phyloP scores from a whole-genome alignment of 2,888 invertebrate species.

The Morpho deidamia region DNA sequence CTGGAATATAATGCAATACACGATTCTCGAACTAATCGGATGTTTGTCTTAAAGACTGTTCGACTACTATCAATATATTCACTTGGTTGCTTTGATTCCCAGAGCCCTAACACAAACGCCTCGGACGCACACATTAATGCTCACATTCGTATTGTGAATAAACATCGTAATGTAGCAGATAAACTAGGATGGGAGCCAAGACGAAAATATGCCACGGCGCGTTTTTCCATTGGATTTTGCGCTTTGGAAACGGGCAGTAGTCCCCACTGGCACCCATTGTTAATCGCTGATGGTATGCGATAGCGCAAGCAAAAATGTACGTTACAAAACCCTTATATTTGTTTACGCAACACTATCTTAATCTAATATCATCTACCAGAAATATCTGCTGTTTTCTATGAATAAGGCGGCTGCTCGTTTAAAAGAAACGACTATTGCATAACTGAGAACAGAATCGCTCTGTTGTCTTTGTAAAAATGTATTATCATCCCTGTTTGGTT shows the following conservation, averaged over 20 bases:
- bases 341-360: constrained; percentile 8
- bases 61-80: constrained; percentile 24
- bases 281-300: constrained; percentile 50
- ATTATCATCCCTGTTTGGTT: constrained; percentile 14
- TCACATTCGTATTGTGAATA: constrained; percentile 77
- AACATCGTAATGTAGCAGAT: constrained; percentile 79
- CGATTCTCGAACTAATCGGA: constrained; percentile 7
- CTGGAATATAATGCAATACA: constrained; percentile 12
- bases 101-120: constrained; percentile 58
- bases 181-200: constrained; percentile 79
- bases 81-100: constrained; percentile 24
- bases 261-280: constrained; percentile 56
- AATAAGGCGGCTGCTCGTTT: constrained; percentile 16
- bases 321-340: constrained; percentile 21
- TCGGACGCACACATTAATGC: constrained; percentile 71
- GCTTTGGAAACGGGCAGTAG: constrained; percentile 72
- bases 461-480: constrained; percentile 15
- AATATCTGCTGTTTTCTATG: constrained; percentile 25
- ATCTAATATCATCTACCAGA: constrained; percentile 21
- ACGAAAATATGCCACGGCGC: constrained; percentile 77
- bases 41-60: constrained; percentile 21
- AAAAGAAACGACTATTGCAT: constrained; percentile 26
- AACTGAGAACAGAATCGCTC: constrained; percentile 19
- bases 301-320: constrained; percentile 32
- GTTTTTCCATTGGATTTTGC: constrained; percentile 77